Percentiles rank a stretch among this genome's conserved stretches.
These are phyloP conservation scores for Euspilapteryx auroguttella DNA, from an alignment of 2,888 invertebrate species.

Conservation along the genomic window DNA sequence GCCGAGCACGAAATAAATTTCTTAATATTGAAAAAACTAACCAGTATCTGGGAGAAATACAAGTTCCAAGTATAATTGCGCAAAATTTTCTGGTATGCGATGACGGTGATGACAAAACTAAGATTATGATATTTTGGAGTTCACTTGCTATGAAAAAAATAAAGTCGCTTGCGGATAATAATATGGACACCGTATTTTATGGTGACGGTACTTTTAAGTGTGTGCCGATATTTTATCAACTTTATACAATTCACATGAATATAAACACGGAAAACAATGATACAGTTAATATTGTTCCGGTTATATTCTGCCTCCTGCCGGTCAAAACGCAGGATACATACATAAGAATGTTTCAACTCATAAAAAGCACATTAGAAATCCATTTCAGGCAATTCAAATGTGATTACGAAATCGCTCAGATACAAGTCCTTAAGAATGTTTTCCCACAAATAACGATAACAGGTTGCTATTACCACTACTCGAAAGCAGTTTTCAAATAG, in stretches of 20 bases:
- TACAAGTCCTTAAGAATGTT: conserved; percentile 4
- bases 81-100: no score
- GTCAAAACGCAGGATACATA: conserved; percentile 2
- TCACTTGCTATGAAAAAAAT: not conserved
- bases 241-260: conserved; percentile 2
- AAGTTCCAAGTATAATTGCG: no score
- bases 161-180: not conserved
- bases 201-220: conserved; percentile 3
- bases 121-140: not conserved
- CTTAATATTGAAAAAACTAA: no score
- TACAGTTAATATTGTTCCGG: conserved; percentile 4
- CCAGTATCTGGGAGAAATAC: no score
- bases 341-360: conserved; percentile 4
- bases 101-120: no score
- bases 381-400: conserved; percentile 3
- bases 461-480: conserved; percentile 4
- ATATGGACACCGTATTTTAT: conserved; percentile 1
- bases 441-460: conserved; percentile 2
- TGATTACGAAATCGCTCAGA: conserved; percentile 4
- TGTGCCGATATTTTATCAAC: conserved; percentile 1
- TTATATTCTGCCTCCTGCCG: conserved; percentile 4
- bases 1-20: conserved; percentile 1
- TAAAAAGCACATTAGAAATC: conserved; percentile 2
- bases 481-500: conserved; percentile 3
- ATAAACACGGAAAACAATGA: conserved; percentile 3